These are phyloP conservation scores for Yponomeuta evonymella DNA, from an alignment of 2,888 invertebrate species.

Conservation along the genomic window DNA sequence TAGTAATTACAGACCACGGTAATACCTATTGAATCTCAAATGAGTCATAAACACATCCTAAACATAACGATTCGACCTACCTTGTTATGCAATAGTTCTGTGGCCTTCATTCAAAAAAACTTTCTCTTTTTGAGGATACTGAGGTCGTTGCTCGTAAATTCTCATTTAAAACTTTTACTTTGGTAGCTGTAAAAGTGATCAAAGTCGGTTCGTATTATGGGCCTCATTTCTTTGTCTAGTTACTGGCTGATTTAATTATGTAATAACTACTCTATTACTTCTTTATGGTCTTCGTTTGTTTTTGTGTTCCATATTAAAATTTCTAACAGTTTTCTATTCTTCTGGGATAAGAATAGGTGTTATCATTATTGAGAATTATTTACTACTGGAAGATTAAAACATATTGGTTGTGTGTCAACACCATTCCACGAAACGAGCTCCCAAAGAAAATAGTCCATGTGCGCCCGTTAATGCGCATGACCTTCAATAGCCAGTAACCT, in stretches of 20 bases:
- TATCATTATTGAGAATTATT: too few relatives aligned
- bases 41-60: background rate
- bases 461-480: too few relatives aligned
- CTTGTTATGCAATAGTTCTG: constrained; percentile 2
- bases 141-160: constrained; percentile 27
- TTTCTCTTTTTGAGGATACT: constrained; percentile 17
- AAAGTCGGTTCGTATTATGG: background rate
- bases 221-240: background rate
- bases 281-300: background rate
- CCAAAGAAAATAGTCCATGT: too few relatives aligned
- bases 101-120: constrained; percentile 10
- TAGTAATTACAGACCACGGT: background rate
- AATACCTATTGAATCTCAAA: background rate
- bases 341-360: too few relatives aligned
- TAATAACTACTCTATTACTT: background rate
- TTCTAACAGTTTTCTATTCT: too few relatives aligned
- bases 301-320: too few relatives aligned
- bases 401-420: too few relatives aligned
- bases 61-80: background rate
- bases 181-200: background rate
- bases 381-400: too few relatives aligned
- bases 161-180: constrained; percentile 20
- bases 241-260: background rate
- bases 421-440: too few relatives aligned
- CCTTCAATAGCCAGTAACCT: too few relatives aligned